These are phyloP conservation scores for Apamea monoglypha DNA, from an alignment of 2,888 invertebrate genomes.

Conservation along the genomic window DNA sequence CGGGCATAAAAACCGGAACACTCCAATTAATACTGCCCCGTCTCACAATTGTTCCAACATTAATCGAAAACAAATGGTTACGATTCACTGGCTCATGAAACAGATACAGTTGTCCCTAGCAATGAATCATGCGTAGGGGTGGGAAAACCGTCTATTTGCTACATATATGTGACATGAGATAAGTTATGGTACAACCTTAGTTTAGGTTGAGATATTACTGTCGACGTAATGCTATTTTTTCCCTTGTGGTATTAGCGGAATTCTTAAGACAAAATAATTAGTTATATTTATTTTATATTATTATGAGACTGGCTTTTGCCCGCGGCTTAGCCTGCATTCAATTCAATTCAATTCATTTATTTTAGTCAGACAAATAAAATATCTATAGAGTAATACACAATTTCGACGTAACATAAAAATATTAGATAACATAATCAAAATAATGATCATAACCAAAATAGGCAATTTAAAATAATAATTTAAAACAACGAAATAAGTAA, in stretches of 20 bases:
- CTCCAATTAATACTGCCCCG: constrained; percentile 78
- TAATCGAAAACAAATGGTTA: constrained; percentile 74
- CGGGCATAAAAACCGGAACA: constrained; percentile 77
- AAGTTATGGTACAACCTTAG: constrained; percentile 55
- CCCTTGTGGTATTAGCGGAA: constrained; percentile 13
- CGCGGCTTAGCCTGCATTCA: background rate
- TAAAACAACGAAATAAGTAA: too few species aligned
- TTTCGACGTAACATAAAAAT: too few species aligned
- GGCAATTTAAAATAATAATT: too few species aligned
- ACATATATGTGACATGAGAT: constrained; percentile 59
- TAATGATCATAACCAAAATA: too few species aligned
- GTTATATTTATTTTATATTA: constrained; percentile 32
- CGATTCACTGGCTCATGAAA: constrained; percentile 70
- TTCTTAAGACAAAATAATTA: constrained; percentile 48
- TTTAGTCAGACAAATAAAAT: too few species aligned
- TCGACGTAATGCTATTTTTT: constrained; percentile 41
- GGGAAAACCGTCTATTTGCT: constrained; percentile 61
- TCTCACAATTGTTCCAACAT: constrained; percentile 74
- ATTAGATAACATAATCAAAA: too few species aligned
- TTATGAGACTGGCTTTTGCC: background rate
- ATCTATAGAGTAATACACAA: too few species aligned
- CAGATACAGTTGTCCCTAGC: constrained; percentile 67
- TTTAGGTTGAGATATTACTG: constrained; percentile 58
- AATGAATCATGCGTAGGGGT: constrained; percentile 67
- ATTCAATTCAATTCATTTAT: too few species aligned